phyloP scores from a whole-genome alignment of 2,888 invertebrate genomes.

The Suillia variegata region DNA sequence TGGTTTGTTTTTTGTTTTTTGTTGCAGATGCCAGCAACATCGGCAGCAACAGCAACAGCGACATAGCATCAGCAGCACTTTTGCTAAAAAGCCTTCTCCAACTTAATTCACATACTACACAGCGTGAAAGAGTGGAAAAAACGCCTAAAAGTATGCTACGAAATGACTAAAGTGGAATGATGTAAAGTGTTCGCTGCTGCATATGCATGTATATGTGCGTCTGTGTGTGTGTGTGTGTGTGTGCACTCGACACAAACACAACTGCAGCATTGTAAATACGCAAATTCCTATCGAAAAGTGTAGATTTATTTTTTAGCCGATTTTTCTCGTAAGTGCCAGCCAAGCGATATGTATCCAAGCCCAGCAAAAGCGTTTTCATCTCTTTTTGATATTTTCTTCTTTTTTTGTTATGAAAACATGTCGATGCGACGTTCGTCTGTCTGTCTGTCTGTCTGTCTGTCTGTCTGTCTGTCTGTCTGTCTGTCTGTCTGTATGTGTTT shows the following conservation, averaged over 20 bases:
- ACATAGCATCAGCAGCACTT: slow-evolving; percentile 6
- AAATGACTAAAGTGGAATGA: no score
- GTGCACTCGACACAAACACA: slow-evolving; percentile 7
- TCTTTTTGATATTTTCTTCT: background rate
- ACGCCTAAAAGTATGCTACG: slow-evolving; percentile 15
- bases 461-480: no score
- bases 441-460: no score
- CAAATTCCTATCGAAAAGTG: slow-evolving; percentile 22
- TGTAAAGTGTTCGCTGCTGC: no score
- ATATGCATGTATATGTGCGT: no score
- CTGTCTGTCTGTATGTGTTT: no score
- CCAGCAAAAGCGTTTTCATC: no score
- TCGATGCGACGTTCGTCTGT: background rate
- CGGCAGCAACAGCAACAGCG: slow-evolving; percentile 20
- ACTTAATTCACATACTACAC: slow-evolving; percentile 20
- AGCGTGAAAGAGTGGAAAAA: no score
- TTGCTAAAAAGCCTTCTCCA: slow-evolving; percentile 16
- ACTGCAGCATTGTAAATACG: slow-evolving; percentile 23
- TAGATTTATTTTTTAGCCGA: slow-evolving; percentile 41
- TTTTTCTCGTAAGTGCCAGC: no score
- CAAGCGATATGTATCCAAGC: no score
- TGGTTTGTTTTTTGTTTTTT: no score
- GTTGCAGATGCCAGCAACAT: slow-evolving; percentile 7
- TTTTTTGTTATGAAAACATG: slow-evolving; percentile 7
- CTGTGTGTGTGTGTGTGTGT: background rate